Evolutionary conservation across 2,888 invertebrate species (phyloP), one percentile per base, ranked within the genome.

Genomic region (Periphyllus acericola): DNA sequence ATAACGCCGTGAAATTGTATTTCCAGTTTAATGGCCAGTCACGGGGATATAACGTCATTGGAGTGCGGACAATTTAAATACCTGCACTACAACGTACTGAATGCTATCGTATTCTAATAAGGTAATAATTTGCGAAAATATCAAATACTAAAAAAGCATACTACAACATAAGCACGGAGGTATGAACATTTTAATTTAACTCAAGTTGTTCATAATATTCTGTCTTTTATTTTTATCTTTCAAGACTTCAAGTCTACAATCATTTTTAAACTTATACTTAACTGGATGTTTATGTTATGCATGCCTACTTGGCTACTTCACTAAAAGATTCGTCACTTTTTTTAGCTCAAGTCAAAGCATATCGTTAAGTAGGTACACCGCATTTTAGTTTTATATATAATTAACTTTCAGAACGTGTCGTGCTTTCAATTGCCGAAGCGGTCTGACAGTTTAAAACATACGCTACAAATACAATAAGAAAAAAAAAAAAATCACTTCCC

Each of bases 1-100:
- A 83, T 83, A 40, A 75, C 25, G 60, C 14, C n/a, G 17, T 74
- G 19, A 3, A 36, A 83, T 83, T 60, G 5, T 75, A 83, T 60
- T 75, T 11, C 29, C 4, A 29, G 36, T 76, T 75, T 40, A 83
- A 83, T 75, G 25, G 5, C 36, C 36, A 55, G 46, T 46, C 25
- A 11, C 29, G 25, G 32, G 72, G 6, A 66, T 79, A 79, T 55
- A 74, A 74, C 25, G 36, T 14, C 34, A 34, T 60, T 19, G 29
- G 68, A 68, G 40, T 36, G 32, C 29, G 40, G n/a, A n/a, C 11
- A 81, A 68, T 68, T 36, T 81, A 66, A 81, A 81, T 29, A 21
- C 11, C 34, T 40, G 40, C 40, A 40, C 14, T 21, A n/a, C n/a
- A 17, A 40, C 75, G 40, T 3, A 29, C 19, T 11, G 36, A 40